phyloP scores from a whole-genome alignment of 2,888 invertebrate genomes.

The Chymomyza caudatula region DNA sequence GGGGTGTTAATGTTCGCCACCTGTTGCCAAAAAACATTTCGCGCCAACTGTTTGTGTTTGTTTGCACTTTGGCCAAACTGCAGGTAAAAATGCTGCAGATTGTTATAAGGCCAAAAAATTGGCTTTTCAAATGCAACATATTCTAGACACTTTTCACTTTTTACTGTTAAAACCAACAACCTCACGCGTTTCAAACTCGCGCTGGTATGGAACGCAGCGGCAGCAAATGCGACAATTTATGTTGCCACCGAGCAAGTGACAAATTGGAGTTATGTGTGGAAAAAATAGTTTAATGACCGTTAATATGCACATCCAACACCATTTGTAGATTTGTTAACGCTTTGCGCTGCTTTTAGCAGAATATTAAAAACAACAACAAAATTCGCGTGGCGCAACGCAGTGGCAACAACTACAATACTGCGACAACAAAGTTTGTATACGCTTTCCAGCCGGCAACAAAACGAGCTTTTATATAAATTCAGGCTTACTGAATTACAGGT shows the following conservation, averaged over 20 bases:
- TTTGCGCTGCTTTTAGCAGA: constrained; percentile 50
- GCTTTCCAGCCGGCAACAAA: no score
- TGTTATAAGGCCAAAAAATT: not conserved
- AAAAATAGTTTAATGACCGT: constrained; percentile 74
- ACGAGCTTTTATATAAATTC: no score
- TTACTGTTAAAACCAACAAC: constrained; percentile 20
- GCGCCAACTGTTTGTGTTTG: constrained; percentile 56
- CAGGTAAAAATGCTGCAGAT: not conserved
- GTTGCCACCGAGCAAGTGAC: constrained; percentile 10
- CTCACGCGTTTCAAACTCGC: constrained; percentile 35
- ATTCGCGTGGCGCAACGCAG: not conserved
- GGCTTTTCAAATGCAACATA: not conserved
- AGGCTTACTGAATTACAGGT: no score
- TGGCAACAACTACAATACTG: not conserved
- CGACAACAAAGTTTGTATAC: not conserved
- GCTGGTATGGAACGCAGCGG: constrained; percentile 53
- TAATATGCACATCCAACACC: constrained; percentile 23
- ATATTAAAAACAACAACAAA: constrained; percentile 66
- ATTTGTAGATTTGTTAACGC: constrained; percentile 44
- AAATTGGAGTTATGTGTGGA: constrained; percentile 26
- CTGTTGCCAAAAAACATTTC: constrained; percentile 74
- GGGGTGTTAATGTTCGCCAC: constrained; percentile 56
- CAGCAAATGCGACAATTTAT: constrained; percentile 62
- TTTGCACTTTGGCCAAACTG: not conserved
- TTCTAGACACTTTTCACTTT: not conserved